Evolutionary conservation across 2,113 vertebrate species (phyloP).

Genomic region (Vidua chalybeata): DNA sequence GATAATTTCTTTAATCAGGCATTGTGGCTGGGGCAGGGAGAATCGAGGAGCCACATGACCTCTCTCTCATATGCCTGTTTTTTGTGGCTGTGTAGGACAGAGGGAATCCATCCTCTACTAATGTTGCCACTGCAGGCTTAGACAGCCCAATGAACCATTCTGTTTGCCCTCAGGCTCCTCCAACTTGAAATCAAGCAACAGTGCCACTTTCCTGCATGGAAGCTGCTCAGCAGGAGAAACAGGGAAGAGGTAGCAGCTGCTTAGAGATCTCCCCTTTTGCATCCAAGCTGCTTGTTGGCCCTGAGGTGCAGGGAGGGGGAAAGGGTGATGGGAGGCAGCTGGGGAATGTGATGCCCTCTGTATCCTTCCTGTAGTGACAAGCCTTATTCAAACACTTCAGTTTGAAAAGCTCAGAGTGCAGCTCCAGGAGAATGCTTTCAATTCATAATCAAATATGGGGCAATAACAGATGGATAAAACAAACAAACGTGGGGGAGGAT

Average conservation of each 20-base stretch:
- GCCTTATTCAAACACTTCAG: conserved; percentile 67
- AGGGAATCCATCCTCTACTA: neutral
- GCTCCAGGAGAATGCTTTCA: conserved; percentile 53
- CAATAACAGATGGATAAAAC: conserved; percentile 67
- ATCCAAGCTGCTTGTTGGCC: neutral
- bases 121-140: neutral
- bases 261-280: neutral
- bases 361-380: conserved; percentile 65
- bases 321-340: conserved; percentile 62
- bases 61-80: neutral
- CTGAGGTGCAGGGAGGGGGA: conserved; percentile 37
- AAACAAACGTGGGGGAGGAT: conserved; percentile 55
- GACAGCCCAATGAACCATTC: neutral
- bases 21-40: neutral
- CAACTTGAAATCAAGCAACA: conserved; percentile 1
- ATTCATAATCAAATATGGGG: conserved; percentile 66
- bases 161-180: conserved; percentile 13
- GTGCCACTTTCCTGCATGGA: neutral
- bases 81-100: neutral
- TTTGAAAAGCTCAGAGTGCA: conserved; percentile 60
- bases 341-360: conserved; percentile 56
- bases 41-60: neutral
- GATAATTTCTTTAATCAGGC: neutral
- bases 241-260: conserved; percentile 19
- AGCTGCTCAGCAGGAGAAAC: conserved; percentile 22